These are phyloP conservation scores for Tursiops truncatus DNA, from an alignment of 2,113 vertebrate species.

Conservation along the genomic window DNA sequence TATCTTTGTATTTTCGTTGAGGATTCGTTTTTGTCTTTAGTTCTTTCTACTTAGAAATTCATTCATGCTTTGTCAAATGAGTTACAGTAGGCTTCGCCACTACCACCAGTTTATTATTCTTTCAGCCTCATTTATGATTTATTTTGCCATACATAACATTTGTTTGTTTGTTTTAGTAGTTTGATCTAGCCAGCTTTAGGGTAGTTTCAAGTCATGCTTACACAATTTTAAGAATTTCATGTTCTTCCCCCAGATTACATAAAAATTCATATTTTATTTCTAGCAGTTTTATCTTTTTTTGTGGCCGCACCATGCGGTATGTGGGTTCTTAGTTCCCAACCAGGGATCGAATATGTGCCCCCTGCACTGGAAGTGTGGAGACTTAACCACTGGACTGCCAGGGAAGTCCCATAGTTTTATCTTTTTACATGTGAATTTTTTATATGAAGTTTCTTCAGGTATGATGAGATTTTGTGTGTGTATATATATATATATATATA, in stretches of 20 bases:
- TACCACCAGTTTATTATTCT: neutral
- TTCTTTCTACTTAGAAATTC: neutral
- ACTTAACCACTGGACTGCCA: neutral
- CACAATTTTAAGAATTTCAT: neutral
- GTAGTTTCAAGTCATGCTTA: neutral
- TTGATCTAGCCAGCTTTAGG: neutral
- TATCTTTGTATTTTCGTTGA: neutral
- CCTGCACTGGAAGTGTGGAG: neutral
- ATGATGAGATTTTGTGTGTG: neutral
- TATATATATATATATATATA: neutral
- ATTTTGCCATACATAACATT: neutral
- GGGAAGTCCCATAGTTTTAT: neutral
- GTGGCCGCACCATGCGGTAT: neutral
- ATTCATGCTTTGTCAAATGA: neutral
- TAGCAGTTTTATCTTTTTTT: neutral
- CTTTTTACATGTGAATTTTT: neutral
- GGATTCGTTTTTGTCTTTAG: neutral
- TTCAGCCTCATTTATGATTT: neutral
- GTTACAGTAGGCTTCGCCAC: neutral
- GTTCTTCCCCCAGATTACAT: neutral
- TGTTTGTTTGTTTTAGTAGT: neutral
- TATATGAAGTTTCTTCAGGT: neutral
- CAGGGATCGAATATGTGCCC: neutral
- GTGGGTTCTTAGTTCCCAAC: neutral
- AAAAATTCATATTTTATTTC: neutral